A percentile compares a stretch with the other conserved stretches of the same genome.
Conservation (phyloP, 2,888 invertebrate species). For the Yponomeuta sedellus region DNA sequence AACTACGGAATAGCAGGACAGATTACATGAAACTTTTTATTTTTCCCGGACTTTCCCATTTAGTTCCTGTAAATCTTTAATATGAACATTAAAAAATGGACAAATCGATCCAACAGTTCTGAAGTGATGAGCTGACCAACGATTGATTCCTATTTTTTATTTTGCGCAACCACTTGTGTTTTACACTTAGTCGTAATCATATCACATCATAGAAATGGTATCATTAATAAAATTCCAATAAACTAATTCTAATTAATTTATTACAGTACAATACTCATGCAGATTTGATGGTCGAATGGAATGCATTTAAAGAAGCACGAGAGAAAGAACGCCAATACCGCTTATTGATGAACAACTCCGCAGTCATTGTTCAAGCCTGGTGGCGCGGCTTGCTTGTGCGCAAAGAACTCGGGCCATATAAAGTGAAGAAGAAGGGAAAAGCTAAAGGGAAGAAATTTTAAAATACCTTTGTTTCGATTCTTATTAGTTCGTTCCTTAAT, state of each 20-base stretch:
- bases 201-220: too few species aligned
- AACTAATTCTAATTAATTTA: neutral
- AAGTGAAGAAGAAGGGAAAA: constrained; percentile 20
- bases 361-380: constrained; percentile 58
- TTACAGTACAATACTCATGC: constrained; percentile 43
- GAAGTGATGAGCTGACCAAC: too few species aligned
- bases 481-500: neutral
- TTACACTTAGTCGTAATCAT: too few species aligned
- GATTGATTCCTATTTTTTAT: too few species aligned
- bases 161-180: too few species aligned
- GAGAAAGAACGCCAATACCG: constrained; percentile 43
- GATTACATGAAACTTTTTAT: too few species aligned
- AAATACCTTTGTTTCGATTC: neutral
- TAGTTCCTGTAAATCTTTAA: too few species aligned
- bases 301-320: constrained; percentile 48
- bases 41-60: too few species aligned
- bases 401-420: constrained; percentile 53
- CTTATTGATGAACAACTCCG: constrained; percentile 49
- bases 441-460: constrained; percentile 23
- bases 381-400: constrained; percentile 64
- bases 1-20: too few species aligned
- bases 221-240: too few species aligned
- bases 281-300: constrained; percentile 44
- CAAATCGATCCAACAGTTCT: too few species aligned
- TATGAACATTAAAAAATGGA: too few species aligned